A percentile compares a stretch with the other conserved stretches of the same genome.
These are phyloP conservation scores for Holacanthella duospinosa DNA, from an alignment of 2,888 invertebrate genomes.

Conservation along the genomic window DNA sequence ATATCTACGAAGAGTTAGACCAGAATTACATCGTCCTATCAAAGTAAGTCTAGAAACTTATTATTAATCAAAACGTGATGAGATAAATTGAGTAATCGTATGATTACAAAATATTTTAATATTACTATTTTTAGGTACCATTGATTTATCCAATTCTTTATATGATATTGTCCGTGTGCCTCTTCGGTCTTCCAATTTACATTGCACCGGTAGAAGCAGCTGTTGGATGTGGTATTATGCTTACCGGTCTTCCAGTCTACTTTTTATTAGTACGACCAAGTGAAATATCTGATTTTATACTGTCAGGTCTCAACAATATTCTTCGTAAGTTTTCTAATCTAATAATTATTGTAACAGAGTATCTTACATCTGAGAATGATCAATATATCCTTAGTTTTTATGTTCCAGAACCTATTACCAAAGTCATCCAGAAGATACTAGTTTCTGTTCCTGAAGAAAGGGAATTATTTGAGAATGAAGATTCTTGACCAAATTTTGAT, in stretches of 20 bases:
- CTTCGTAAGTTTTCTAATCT: background rate
- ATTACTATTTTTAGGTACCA: constrained; percentile 48
- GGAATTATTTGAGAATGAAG: background rate
- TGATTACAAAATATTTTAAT: background rate
- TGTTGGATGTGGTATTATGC: constrained; percentile 60
- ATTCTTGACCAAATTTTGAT: no score
- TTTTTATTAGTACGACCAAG: constrained; percentile 44
- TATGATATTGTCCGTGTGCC: constrained; percentile 62
- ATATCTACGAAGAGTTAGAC: constrained; percentile 59
- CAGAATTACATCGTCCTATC: constrained; percentile 68
- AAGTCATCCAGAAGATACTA: background rate
- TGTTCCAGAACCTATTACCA: background rate
- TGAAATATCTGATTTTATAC: background rate
- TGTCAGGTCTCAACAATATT: background rate
- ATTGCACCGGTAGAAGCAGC: constrained; percentile 41
- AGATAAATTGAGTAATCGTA: background rate
- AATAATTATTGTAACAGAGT: background rate
- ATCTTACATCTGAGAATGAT: no score
- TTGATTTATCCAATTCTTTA: constrained; percentile 64
- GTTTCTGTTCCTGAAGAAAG: background rate
- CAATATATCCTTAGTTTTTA: no score
- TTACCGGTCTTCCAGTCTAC: constrained; percentile 74
- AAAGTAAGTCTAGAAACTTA: constrained; percentile 40
- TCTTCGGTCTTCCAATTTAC: constrained; percentile 50
- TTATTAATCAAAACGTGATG: background rate